Evolutionary conservation across 2,113 vertebrate species (phyloP), one percentile per base, ranked within the genome.

Genomic region (Salvelinus fontinalis): DNA sequence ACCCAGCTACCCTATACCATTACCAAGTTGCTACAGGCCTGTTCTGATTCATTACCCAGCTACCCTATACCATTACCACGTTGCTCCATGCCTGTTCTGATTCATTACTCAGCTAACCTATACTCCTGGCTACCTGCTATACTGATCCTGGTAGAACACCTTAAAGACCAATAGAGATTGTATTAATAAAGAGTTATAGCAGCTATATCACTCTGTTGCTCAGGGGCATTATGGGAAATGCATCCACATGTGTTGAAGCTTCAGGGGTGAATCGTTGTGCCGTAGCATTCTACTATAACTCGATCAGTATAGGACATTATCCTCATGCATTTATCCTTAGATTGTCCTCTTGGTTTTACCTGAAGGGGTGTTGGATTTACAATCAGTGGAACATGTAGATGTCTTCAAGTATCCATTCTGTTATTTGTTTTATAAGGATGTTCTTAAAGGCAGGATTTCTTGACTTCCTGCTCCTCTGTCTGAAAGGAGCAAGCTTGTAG

Each of bases 301-400:
- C 64, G 31, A 57, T 75, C 83, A 60, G 70, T 79, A 71, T 34
- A 54, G 57, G 29, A 54, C 57, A 75, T 60, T 9, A 51, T 77
- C n/a, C 69, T 65, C 57, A 6, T 75, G 70, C 68, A 67, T 67
- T 66, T 29, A 22, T 12, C 20, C n/a, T 29, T 29, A 29, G 29
- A 70, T 54, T 70, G 29, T 74, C 20, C 60, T 76, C 14, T 13
- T 13, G 39, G 44, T 76, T 51, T 72, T 67, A 18, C 60, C 49
- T 71, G 62, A 74, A 64, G 51, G 49, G 24, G 29, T 57, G 51
- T 81, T 75, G 48, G 48, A 70, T 81, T 84, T 74, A 12, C 60
- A 67, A 75, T 85, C 71, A 57, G n/a, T 39, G 26, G 67, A 71
- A 67, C 51, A 66, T 77, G 65, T 67, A 71, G 39, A 74, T 54